Percentiles rank a stretch among this genome's conserved stretches.
These are phyloP conservation scores for Aethina tumida DNA, from an alignment of 1,140 invertebrate species.

Conservation along the genomic window DNA sequence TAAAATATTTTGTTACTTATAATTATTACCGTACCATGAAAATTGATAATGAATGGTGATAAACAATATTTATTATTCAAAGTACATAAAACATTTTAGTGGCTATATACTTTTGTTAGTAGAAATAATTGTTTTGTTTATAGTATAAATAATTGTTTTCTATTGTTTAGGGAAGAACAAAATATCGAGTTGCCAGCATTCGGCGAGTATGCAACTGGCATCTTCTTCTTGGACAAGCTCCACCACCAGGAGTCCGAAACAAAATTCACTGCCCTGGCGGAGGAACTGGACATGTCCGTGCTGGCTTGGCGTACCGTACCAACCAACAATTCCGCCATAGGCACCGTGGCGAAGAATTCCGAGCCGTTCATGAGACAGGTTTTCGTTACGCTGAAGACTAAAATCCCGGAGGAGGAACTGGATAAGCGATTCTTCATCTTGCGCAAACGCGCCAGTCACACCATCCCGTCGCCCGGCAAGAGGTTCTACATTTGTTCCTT, in stretches of 20 bases:
- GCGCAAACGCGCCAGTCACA: constrained; percentile 86
- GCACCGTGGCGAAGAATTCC: constrained; percentile 80
- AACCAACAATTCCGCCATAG: constrained; percentile 74
- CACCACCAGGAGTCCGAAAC: constrained; percentile 72
- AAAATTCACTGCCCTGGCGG: constrained; percentile 70
- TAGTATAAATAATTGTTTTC: background rate
- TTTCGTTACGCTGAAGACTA: constrained; percentile 19
- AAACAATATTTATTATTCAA: too few species aligned
- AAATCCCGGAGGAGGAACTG: constrained; percentile 25
- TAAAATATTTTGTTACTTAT: too few species aligned
- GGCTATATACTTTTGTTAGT: too few species aligned
- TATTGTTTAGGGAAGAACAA: constrained; percentile 53
- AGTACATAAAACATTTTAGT: too few species aligned
- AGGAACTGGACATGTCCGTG: constrained; percentile 69
- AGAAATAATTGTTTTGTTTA: background rate
- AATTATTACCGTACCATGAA: too few species aligned
- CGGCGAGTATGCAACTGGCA: constrained; percentile 91
- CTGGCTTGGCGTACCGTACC: constrained; percentile 89
- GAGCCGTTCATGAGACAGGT: constrained; percentile 91
- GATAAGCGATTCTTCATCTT: constrained; percentile 75
- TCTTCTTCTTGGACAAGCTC: constrained; percentile 83
- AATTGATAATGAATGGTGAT: too few species aligned
- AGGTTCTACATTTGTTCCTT: constrained; percentile 96
- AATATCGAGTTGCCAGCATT: constrained; percentile 73
- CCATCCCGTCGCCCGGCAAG: constrained; percentile 67